Conservation (phyloP, 2,888 invertebrate genomes). For the Chaitophorus viminalis region DNA sequence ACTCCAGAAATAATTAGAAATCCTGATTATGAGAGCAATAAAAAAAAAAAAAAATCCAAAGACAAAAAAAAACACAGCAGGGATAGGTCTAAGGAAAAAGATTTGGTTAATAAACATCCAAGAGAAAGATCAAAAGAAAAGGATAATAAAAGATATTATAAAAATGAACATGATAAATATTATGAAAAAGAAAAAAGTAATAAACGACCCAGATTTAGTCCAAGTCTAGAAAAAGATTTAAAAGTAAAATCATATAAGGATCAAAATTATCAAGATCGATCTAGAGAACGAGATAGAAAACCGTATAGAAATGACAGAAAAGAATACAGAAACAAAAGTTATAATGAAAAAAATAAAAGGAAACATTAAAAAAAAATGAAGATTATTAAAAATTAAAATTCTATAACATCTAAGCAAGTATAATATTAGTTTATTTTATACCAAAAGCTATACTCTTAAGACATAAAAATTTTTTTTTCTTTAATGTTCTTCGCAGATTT, state of each 20-base stretch:
- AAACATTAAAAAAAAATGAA: constrained; percentile 10
- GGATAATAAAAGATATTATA: constrained; percentile 39
- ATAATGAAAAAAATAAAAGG: constrained; percentile 17
- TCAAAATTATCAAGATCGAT: constrained; percentile 9
- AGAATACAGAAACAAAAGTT: constrained; percentile 25
- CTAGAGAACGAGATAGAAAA: constrained; percentile 27
- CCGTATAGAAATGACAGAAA: neutral
- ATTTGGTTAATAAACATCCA: constrained; percentile 24
- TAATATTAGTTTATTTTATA: constrained; percentile 29
- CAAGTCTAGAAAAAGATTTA: constrained; percentile 13
- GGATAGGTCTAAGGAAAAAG: constrained; percentile 41
- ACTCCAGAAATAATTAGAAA: constrained; percentile 62
- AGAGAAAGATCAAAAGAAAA: constrained; percentile 55
- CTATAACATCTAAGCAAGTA: constrained; percentile 23
- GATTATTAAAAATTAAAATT: constrained; percentile 21
- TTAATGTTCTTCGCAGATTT: constrained; percentile 26
- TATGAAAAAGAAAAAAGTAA: constrained; percentile 16
- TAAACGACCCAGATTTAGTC: constrained; percentile 42
- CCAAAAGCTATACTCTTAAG: constrained; percentile 22
- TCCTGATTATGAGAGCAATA: constrained; percentile 57
- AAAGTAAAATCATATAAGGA: constrained; percentile 42
- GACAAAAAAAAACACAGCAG: constrained; percentile 51
- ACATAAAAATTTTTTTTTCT: neutral
- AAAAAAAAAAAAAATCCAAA: constrained; percentile 62
- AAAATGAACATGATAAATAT: constrained; percentile 32